Evolutionary conservation across 2,888 invertebrate species (phyloP).

Genomic region (Cybosia mesomella): DNA sequence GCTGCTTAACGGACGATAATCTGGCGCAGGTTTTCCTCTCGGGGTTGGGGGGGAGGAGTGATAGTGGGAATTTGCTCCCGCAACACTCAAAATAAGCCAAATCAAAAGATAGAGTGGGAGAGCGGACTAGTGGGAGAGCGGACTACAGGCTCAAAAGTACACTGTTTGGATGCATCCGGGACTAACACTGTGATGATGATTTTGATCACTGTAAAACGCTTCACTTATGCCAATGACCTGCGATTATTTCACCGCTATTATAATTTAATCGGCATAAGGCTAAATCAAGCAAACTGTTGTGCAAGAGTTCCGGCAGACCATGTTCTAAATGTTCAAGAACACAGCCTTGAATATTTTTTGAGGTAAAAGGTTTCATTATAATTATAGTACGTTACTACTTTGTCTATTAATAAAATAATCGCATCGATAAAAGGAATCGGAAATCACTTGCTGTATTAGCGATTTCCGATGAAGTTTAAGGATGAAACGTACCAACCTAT

Average conservation of each 20-base stretch:
- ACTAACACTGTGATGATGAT: background rate
- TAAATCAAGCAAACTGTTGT: constrained; percentile 25
- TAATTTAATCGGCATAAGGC: constrained; percentile 16
- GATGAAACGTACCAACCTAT: too few relatives aligned
- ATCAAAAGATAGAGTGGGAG: too few relatives aligned
- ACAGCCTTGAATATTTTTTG: constrained; percentile 35
- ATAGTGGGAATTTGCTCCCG: too few relatives aligned
- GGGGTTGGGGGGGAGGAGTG: too few relatives aligned
- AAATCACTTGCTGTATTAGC: background rate
- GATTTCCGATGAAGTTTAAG: too few relatives aligned
- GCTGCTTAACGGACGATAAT: too few relatives aligned
- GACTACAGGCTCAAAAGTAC: too few relatives aligned
- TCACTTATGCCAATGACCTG: constrained; percentile 1
- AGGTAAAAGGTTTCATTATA: constrained; percentile 13
- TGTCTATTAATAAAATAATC: background rate
- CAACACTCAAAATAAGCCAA: too few relatives aligned
- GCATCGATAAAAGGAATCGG: background rate
- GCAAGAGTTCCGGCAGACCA: constrained; percentile 35
- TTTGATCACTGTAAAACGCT: background rate
- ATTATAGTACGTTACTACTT: background rate
- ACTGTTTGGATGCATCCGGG: background rate
- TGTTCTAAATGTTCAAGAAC: constrained; percentile 46
- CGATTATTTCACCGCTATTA: constrained; percentile 12
- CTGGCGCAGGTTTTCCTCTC: too few relatives aligned
- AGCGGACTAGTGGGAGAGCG: too few relatives aligned